phyloP scores from a whole-genome alignment of 2,797 vertebrate genomes.

The Dryobates pubescens region DNA sequence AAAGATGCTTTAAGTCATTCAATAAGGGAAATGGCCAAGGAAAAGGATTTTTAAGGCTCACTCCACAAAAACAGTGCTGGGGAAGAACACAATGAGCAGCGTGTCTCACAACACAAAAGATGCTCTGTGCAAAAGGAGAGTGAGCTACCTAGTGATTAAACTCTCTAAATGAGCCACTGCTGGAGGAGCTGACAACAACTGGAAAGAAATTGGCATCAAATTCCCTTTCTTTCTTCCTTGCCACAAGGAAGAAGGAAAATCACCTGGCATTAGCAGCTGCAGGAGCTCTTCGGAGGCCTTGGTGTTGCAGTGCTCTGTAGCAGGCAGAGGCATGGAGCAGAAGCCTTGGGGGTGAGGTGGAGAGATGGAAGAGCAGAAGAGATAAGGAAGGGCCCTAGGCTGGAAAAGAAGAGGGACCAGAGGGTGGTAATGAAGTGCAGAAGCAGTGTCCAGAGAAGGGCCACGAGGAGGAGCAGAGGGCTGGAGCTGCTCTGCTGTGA shows the following conservation, averaged over 20 bases:
- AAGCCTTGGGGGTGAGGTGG: fast-evolving
- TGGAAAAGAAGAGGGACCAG: not conserved
- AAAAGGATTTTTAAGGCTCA: constrained; percentile 23
- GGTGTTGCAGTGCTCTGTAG: fast-evolving
- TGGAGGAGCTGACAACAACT: constrained; percentile 22
- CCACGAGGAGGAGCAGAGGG: too few relatives aligned
- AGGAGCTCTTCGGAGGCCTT: not conserved
- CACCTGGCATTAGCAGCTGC: not conserved
- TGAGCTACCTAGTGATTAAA: constrained; percentile 58
- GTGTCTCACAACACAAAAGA: constrained; percentile 67
- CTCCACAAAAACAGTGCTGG: not conserved
- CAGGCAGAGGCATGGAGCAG: not conserved
- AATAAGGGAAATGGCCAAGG: not conserved
- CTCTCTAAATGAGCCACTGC: constrained; percentile 37
- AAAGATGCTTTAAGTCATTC: constrained; percentile 14
- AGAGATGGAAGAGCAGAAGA: not conserved
- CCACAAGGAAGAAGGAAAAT: not conserved
- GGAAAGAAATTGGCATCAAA: not conserved
- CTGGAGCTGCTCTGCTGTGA: too few relatives aligned
- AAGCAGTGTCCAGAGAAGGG: not conserved
- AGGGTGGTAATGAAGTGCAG: not conserved
- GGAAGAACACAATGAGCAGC: not conserved
- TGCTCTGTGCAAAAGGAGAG: constrained; percentile 65
- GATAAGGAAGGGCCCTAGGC: not conserved
- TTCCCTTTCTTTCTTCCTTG: not conserved